Percentiles rank a stretch among this genome's conserved stretches.
Evolutionary conservation across 2,797 vertebrate species (phyloP).

Genomic region (Myripristis jacobus): DNA sequence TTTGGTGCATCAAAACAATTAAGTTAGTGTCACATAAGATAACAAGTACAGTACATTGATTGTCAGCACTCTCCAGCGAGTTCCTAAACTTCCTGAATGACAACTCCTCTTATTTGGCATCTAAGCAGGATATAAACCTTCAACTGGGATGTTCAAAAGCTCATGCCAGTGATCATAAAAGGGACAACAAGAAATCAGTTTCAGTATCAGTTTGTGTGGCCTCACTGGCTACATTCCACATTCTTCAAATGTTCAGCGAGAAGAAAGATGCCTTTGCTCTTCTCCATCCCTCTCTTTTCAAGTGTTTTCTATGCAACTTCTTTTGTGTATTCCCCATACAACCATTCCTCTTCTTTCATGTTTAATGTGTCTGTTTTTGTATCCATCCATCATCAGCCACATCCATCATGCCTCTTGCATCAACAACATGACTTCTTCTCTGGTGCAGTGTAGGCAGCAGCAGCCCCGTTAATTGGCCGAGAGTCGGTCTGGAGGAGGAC

Average conservation of each 20-base stretch:
- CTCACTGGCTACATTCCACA: background rate
- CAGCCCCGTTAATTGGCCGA: slow-evolving; percentile 37
- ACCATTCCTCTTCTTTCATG: background rate
- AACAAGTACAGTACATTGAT: slow-evolving; percentile 1
- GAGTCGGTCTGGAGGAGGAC: slow-evolving; percentile 71
- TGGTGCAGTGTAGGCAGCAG: slow-evolving; percentile 12
- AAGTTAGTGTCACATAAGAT: background rate
- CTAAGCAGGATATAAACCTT: background rate
- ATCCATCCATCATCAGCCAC: background rate
- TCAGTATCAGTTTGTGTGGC: background rate
- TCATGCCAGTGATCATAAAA: no score
- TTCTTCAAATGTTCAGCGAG: background rate
- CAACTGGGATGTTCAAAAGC: no score
- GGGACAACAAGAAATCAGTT: no score
- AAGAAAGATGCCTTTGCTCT: no score
- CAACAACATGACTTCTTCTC: slow-evolving; percentile 80
- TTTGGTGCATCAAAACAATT: slow-evolving; percentile 13
- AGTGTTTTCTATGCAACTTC: background rate
- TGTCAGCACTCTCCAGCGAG: slow-evolving; percentile 21
- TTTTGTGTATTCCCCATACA: background rate
- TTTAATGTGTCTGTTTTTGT: background rate
- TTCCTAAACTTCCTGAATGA: background rate
- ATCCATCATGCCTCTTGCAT: slow-evolving; percentile 7
- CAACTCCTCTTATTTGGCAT: background rate
- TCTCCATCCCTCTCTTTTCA: background rate